Base-by-base conservation (phyloP, 2,797 vertebrate species). In the Anomalospiza imberbis region DNA sequence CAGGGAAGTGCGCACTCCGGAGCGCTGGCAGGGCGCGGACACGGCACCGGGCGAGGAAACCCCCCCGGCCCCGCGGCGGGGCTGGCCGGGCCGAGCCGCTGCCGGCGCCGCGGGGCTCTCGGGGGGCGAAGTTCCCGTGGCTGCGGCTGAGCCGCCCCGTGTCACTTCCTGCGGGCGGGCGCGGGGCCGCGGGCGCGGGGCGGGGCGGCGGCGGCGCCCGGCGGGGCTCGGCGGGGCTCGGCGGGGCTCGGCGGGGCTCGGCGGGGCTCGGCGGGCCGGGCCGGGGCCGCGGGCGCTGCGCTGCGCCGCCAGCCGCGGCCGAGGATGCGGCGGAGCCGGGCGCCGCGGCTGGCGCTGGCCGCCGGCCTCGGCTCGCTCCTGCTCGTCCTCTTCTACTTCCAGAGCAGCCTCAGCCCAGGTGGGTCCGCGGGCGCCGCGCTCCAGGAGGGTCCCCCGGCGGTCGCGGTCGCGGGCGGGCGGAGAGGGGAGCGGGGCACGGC, bases 371-470 rank as follows among this genome's bases (percentile, higher is more conserved):
- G 98, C 31, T 98, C 98, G 85, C 97, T 99, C 89, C 82, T 99
- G 12, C 97, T 99, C 96, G 95, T 97, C 80, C 95, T 99, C 65
- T 97, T 98, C 84, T 99, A 98, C 97, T 98, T 98, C 65, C 98
- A 99, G 96, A 98, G 97, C 98, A 97, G 97, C 44, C 95, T 98
- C 60, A 98, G 95, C 95, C 97, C 97, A 98, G 98, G 98, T 99
- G 96, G 98, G 98, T 84, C 71, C 22, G 72, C 40, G 80, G 50
- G 42, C 78, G 57, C 61, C 36, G 70, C 55, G 62, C 40, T 61
- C 57, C 13, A 9, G 34, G 60, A 47, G 60, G 83, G 55, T 38
- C 10, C 24, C 53, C 28, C 28, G 62, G 53, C 36, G 55, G 54
- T 40, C 50, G 48, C 40, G 62, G 51, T 26, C 8, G 31, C 40